Conservation (phyloP, 2,888 invertebrate species). For the Pterostichus niger region DNA sequence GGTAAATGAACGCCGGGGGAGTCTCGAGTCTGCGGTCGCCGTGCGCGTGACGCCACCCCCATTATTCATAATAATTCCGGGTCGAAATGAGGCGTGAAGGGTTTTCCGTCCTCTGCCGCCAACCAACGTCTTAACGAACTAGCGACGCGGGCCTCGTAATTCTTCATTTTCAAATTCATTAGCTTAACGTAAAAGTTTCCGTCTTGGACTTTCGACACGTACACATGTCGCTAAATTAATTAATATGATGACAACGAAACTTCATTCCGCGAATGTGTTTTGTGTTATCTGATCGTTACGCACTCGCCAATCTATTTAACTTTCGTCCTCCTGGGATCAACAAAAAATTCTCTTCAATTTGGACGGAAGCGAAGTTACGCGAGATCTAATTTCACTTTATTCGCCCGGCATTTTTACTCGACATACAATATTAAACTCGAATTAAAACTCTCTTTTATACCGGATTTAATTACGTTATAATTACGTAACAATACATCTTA, state of each 20-base stretch:
- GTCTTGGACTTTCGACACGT: slow-evolving; percentile 49
- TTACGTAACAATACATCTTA: slow-evolving; percentile 20
- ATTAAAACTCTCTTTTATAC: slow-evolving; percentile 21
- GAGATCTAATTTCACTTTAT: slow-evolving; percentile 6
- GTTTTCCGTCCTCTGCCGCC: background rate
- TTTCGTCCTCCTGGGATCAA: slow-evolving; percentile 4
- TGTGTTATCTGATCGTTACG: slow-evolving; percentile 23
- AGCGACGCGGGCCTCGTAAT: slow-evolving; percentile 25
- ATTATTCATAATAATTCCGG: slow-evolving; percentile 56
- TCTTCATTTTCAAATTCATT: slow-evolving; percentile 61
- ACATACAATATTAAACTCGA: slow-evolving; percentile 19
- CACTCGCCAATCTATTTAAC: slow-evolving; percentile 24
- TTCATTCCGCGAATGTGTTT: background rate
- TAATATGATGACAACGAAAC: slow-evolving; percentile 29
- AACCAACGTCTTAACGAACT: slow-evolving; percentile 37
- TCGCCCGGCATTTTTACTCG: background rate
- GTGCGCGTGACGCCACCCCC: background rate
- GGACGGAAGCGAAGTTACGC: background rate
- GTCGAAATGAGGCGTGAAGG: slow-evolving; percentile 19
- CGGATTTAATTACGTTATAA: slow-evolving; percentile 29
- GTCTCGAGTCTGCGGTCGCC: background rate
- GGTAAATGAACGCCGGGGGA: slow-evolving; percentile 20
- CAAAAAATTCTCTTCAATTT: slow-evolving; percentile 25
- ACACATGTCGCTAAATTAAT: slow-evolving; percentile 38
- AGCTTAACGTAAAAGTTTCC: slow-evolving; percentile 44